phyloP scores from a whole-genome alignment of 1,140 invertebrate species.

The Drosophila seguyi region DNA sequence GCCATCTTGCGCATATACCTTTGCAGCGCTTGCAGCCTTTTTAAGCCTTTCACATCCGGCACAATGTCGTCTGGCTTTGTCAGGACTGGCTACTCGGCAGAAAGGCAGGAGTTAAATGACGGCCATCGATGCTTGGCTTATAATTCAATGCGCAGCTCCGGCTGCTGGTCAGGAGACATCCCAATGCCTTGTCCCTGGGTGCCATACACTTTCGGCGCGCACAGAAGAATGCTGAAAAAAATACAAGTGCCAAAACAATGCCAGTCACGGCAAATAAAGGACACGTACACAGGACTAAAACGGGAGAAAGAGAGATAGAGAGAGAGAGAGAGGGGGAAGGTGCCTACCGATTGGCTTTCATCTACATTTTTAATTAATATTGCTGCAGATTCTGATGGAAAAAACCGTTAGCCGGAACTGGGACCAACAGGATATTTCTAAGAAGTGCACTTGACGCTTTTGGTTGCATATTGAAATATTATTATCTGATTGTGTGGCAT shows the following conservation, averaged over 20 bases:
- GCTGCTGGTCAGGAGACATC: not conserved
- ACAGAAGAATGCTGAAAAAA: slow-evolving; percentile 28
- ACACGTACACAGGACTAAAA: slow-evolving; percentile 1
- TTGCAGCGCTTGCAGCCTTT: slow-evolving; percentile 18
- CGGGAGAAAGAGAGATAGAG: not conserved
- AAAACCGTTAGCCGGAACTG: not conserved
- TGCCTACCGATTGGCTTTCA: slow-evolving; percentile 29
- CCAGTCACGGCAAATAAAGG: slow-evolving; percentile 28
- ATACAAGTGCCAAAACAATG: slow-evolving; percentile 58
- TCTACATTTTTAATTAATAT: slow-evolving; percentile 44
- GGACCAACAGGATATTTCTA: not conserved
- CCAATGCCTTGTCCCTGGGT: slow-evolving; percentile 6
- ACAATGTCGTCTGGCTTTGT: slow-evolving; percentile 44
- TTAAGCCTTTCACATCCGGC: slow-evolving; percentile 41
- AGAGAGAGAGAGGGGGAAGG: not conserved
- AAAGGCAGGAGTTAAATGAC: slow-evolving; percentile 56
- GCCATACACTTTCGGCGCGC: slow-evolving; percentile 15
- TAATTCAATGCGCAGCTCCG: slow-evolving; percentile 40
- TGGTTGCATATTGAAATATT: not conserved
- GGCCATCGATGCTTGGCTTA: slow-evolving; percentile 48
- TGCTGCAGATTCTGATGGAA: slow-evolving; percentile 1
- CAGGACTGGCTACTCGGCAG: slow-evolving; percentile 28
- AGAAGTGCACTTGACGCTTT: slow-evolving; percentile 1
- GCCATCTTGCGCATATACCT: slow-evolving; percentile 23
- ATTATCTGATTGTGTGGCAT: not conserved